Evolutionary conservation across 2,113 vertebrate species (phyloP).

Genomic region (Gopherus flavomarginatus): DNA sequence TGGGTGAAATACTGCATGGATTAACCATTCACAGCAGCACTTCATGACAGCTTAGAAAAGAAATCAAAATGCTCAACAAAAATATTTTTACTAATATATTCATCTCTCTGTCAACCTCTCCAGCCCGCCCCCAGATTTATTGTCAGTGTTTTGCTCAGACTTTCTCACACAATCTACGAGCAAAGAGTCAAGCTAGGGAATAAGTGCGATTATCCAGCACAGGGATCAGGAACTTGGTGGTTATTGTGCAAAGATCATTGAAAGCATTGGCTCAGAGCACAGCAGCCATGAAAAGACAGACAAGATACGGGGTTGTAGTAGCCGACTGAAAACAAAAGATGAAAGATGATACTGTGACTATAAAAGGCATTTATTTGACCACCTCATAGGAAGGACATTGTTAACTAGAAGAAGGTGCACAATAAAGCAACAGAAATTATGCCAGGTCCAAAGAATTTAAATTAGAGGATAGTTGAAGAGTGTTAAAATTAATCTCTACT

Average conservation of each 20-base stretch:
- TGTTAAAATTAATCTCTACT: background rate
- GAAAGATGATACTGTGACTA: background rate
- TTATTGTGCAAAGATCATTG: background rate
- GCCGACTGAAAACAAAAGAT: background rate
- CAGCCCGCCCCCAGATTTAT: background rate
- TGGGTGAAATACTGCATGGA: background rate
- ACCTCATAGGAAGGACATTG: fast-evolving
- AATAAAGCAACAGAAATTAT: background rate
- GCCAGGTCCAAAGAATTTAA: fast-evolving
- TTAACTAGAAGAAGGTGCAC: background rate
- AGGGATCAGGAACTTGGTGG: background rate
- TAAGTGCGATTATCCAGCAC: background rate
- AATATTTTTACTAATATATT: background rate
- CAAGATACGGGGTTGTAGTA: background rate
- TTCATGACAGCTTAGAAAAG: background rate
- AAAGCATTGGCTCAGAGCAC: background rate
- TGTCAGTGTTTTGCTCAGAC: background rate
- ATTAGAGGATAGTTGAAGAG: background rate
- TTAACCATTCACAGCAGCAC: background rate
- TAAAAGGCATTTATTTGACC: background rate
- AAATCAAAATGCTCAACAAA: background rate
- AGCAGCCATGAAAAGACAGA: background rate
- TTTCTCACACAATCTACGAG: background rate
- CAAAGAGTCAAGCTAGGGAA: background rate
- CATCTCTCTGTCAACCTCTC: background rate